Percentiles rank a stretch among this genome's conserved stretches.
phyloP scores from a whole-genome alignment of 2,113 vertebrate genomes.

The Paracanthobrama guichenoti region DNA sequence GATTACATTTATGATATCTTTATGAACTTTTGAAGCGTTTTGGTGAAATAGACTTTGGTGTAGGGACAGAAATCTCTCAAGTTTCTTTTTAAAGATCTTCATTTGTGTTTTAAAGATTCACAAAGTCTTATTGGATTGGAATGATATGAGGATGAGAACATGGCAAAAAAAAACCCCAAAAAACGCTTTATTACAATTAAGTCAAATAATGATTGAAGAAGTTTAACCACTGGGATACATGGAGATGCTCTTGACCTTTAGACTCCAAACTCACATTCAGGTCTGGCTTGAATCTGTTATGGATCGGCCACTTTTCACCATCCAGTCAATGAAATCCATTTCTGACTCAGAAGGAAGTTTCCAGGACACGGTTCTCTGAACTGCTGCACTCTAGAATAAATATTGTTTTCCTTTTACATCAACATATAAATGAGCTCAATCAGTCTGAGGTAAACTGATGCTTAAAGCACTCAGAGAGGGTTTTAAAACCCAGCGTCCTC shows the following conservation, averaged over 20 bases:
- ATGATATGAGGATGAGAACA: neutral
- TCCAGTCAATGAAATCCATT: slow-evolving; percentile 7
- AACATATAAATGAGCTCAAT: slow-evolving; percentile 36
- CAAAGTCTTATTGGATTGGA: neutral
- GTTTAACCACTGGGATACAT: neutral
- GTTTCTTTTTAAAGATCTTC: neutral
- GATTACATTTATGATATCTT: neutral
- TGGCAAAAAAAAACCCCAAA: too few species aligned
- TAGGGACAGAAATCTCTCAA: neutral
- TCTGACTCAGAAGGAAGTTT: neutral
- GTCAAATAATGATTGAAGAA: neutral
- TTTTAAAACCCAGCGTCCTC: slow-evolving; percentile 2
- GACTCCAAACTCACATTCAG: neutral
- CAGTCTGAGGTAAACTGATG: slow-evolving; percentile 29
- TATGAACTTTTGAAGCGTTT: neutral
- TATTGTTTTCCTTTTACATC: slow-evolving; percentile 32
- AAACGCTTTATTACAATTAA: neutral
- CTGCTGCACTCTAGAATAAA: slow-evolving; percentile 25
- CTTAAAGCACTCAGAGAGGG: slow-evolving; percentile 7
- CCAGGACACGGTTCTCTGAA: slow-evolving; percentile 15
- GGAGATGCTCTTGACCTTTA: neutral
- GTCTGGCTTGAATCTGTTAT: neutral
- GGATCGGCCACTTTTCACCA: slow-evolving; percentile 10
- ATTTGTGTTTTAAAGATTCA: neutral
- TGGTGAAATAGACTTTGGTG: neutral